These are phyloP conservation scores for Cataglyphis albicans DNA, from an alignment of 2,888 invertebrate species.

Conservation along the genomic window DNA sequence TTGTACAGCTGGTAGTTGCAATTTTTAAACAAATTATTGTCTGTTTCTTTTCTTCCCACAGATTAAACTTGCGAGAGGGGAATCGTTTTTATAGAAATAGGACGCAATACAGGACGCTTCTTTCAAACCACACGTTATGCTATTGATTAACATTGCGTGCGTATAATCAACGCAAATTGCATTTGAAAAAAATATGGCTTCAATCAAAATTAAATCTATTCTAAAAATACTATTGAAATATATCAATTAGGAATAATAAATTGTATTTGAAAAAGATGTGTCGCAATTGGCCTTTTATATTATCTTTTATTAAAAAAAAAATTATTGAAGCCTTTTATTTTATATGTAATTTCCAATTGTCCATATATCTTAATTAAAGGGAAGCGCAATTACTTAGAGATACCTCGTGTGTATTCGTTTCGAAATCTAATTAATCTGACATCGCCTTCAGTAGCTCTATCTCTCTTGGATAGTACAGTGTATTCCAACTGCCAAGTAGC, in stretches of 20 bases:
- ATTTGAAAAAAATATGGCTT: background rate
- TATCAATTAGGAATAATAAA: background rate
- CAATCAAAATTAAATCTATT: background rate
- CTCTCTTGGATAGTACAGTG: conserved; percentile 75
- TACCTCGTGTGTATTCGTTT: conserved; percentile 59
- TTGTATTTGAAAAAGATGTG: too few species aligned
- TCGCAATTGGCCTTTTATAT: background rate
- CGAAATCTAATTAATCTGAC: conserved; percentile 79
- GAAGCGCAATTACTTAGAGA: background rate
- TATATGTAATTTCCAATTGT: background rate
- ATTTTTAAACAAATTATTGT: conserved; percentile 5
- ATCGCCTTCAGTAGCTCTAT: conserved; percentile 69
- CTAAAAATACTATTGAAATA: background rate
- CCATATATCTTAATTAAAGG: background rate
- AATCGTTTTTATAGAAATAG: conserved; percentile 1
- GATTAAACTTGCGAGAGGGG: background rate
- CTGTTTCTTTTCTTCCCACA: conserved; percentile 18
- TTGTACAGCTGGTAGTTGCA: background rate
- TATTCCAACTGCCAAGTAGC: conserved; percentile 78
- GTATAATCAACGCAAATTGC: background rate
- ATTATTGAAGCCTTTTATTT: background rate
- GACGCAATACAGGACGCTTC: too few species aligned
- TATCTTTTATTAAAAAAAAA: background rate
- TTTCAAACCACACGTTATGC: background rate
- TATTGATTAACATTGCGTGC: background rate